Evolutionary conservation across 64 coral and sea anemone species (phyloP).

Genomic region (Actinia tenebrosa): DNA sequence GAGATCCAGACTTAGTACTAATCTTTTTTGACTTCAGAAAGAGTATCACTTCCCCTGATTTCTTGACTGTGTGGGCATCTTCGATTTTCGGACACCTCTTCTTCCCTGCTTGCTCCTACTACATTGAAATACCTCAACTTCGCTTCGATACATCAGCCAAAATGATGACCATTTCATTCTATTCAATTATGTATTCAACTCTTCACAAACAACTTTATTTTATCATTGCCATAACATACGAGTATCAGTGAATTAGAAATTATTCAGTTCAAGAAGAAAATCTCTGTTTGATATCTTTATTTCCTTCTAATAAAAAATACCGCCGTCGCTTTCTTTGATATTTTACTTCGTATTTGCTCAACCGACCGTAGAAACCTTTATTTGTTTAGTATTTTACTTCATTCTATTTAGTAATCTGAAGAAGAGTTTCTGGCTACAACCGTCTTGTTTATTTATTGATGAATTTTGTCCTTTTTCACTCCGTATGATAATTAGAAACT

Average conservation of each 20-base stretch:
- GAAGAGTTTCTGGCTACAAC: not conserved
- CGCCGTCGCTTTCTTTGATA: not conserved
- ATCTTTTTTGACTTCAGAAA: too few species aligned
- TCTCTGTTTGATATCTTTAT: not conserved
- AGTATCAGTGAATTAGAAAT: not conserved
- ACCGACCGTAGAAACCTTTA: not conserved
- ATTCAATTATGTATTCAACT: too few species aligned
- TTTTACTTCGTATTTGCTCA: not conserved
- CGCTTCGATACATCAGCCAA: too few species aligned
- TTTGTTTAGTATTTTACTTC: not conserved
- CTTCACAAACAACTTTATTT: too few species aligned
- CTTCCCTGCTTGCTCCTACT: too few species aligned
- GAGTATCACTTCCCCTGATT: too few species aligned
- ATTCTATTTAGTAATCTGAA: not conserved
- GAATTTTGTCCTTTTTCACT: slow-evolving; percentile 2
- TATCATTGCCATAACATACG: too few species aligned
- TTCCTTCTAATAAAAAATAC: not conserved
- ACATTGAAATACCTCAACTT: too few species aligned
- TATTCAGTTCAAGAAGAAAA: not conserved
- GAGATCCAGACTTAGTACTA: too few species aligned
- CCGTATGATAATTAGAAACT: not conserved
- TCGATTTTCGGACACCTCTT: too few species aligned
- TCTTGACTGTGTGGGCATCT: too few species aligned
- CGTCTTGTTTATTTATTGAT: slow-evolving; percentile 1
- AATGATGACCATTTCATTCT: too few species aligned